Conservation (phyloP, 2,797 vertebrate species). For the Nyctalus aviator region DNA sequence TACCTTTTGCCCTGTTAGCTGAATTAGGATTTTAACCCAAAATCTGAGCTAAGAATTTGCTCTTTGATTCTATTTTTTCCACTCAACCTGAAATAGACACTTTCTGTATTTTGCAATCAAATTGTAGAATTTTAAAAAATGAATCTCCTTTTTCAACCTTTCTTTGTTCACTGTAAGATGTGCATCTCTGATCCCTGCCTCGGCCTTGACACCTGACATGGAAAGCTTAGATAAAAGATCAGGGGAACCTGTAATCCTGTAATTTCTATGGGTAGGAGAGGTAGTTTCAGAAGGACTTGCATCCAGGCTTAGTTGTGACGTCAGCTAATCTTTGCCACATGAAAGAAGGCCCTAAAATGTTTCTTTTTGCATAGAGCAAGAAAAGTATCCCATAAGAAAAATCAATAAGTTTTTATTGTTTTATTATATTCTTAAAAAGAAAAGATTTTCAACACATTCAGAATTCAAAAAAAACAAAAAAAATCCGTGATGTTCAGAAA, state of each 20-base stretch:
- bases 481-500: neutral
- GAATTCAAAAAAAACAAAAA: neutral
- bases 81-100: slow-evolving; percentile 43
- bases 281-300: slow-evolving; percentile 15
- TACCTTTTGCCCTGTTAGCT: slow-evolving; percentile 43
- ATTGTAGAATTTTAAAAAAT: neutral
- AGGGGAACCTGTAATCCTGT: neutral
- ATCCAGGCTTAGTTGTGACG: slow-evolving; percentile 43
- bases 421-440: neutral
- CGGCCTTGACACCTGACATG: slow-evolving; percentile 49
- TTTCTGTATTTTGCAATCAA: slow-evolving; percentile 66
- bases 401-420: neutral
- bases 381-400: neutral
- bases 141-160: slow-evolving; percentile 52
- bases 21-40: slow-evolving; percentile 59
- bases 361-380: neutral
- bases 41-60: slow-evolving; percentile 73
- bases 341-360: neutral
- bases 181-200: slow-evolving; percentile 62
- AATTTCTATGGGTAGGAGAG: slow-evolving; percentile 12
- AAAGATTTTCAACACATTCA: neutral
- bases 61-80: slow-evolving; percentile 74
- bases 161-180: slow-evolving; percentile 31
- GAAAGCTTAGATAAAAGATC: slow-evolving; percentile 38
- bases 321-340: slow-evolving; percentile 35